Percentiles rank a stretch among this genome's conserved stretches.
phyloP scores from a whole-genome alignment of 2,888 invertebrate genomes.

The Opisthograptis luteolata region DNA sequence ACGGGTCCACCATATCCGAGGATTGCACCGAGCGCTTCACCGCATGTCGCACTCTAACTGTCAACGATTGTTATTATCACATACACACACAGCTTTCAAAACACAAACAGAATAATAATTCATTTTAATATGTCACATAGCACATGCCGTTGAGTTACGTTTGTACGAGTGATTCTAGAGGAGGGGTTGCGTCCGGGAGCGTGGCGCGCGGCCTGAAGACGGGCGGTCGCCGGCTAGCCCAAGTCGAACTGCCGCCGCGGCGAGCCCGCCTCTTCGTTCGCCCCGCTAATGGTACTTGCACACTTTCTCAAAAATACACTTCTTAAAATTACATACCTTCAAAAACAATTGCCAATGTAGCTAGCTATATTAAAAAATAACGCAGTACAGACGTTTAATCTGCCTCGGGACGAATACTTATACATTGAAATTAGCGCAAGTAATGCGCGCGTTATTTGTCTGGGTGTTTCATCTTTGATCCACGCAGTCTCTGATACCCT shows the following conservation, averaged over 20 bases:
- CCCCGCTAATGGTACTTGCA: slow-evolving; percentile 71
- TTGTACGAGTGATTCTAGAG: slow-evolving; percentile 49
- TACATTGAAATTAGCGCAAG: no score
- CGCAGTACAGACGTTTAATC: neutral
- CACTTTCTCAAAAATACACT: slow-evolving; percentile 48
- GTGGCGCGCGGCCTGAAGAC: slow-evolving; percentile 44
- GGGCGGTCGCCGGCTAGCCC: slow-evolving; percentile 67
- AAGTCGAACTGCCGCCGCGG: slow-evolving; percentile 77
- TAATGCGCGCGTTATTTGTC: no score
- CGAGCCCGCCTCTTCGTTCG: slow-evolving; percentile 62
- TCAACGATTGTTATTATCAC: slow-evolving; percentile 57
- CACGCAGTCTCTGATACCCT: no score
- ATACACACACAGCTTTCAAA: slow-evolving; percentile 43
- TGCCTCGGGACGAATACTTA: no score
- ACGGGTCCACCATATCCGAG: slow-evolving; percentile 91
- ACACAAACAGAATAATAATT: slow-evolving; percentile 45
- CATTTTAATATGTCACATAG: slow-evolving; percentile 54
- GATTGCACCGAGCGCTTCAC: slow-evolving; percentile 69
- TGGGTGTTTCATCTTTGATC: no score
- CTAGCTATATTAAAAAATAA: neutral
- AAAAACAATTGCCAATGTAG: neutral
- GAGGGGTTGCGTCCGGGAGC: slow-evolving; percentile 37
- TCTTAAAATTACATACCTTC: slow-evolving; percentile 3
- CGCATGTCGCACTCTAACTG: slow-evolving; percentile 74
- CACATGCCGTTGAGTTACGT: slow-evolving; percentile 49